Conservation (phyloP, 2,797 vertebrate species). For the Acanthurus tractus region DNA sequence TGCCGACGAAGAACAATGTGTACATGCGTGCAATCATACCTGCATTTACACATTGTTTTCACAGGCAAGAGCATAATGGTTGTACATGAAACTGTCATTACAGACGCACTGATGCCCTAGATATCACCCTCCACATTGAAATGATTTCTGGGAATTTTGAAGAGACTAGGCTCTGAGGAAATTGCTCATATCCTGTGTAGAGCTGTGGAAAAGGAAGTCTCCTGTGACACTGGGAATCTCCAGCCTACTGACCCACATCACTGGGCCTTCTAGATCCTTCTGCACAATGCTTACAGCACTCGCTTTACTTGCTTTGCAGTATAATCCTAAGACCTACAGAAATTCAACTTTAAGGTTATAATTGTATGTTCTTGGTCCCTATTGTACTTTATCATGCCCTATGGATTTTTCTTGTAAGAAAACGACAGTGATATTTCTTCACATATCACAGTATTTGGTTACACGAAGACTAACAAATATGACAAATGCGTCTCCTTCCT, state of each 20-base stretch:
- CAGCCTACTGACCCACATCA: constrained; percentile 78
- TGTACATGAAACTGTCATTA: constrained; percentile 1
- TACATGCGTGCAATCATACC: not conserved
- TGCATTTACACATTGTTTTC: not conserved
- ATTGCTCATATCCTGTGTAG: constrained; percentile 80
- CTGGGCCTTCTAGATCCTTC: constrained; percentile 35
- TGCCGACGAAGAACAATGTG: constrained; percentile 2
- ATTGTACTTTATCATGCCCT: not conserved
- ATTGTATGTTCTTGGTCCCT: no score
- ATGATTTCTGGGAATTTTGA: constrained; percentile 62
- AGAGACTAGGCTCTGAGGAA: constrained; percentile 64
- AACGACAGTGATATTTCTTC: constrained; percentile 8
- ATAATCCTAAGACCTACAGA: no score
- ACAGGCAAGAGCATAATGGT: not conserved
- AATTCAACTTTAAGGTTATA: no score
- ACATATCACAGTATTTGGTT: not conserved
- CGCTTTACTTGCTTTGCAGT: not conserved
- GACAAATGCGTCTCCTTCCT: not conserved
- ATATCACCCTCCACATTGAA: constrained; percentile 53
- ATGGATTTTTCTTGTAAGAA: not conserved
- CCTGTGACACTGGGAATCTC: constrained; percentile 72
- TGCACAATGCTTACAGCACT: not conserved
- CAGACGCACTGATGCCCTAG: constrained; percentile 34
- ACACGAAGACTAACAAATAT: not conserved
- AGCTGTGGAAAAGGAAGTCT: constrained; percentile 75